Conservation (phyloP, 2,888 invertebrate species). For the Ephialtes manifestator region DNA sequence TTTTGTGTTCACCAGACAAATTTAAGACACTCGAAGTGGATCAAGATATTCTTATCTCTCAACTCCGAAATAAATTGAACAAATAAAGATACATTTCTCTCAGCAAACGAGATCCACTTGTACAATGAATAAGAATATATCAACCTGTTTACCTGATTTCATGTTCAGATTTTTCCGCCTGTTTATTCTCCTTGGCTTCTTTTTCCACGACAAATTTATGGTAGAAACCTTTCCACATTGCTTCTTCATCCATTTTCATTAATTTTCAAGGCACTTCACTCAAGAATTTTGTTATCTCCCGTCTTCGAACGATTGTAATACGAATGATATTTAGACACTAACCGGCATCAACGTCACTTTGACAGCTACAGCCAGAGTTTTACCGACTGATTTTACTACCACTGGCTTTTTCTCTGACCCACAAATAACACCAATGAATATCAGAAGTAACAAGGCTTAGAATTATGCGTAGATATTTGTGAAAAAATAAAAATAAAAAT, state of each 20-base stretch:
- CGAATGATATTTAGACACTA: background rate
- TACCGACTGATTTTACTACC: constrained; percentile 48
- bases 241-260: constrained; percentile 89
- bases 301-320: background rate
- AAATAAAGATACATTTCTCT: constrained; percentile 1
- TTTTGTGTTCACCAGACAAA: background rate
- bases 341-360: constrained; percentile 47
- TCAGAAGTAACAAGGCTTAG: background rate
- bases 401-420: constrained; percentile 10
- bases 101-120: background rate
- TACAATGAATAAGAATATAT: background rate
- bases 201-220: constrained; percentile 86
- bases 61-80: background rate
- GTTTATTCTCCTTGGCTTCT: constrained; percentile 88
- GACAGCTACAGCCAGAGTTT: constrained; percentile 45
- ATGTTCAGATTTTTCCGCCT: constrained; percentile 89
- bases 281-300: constrained; percentile 11
- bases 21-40: background rate
- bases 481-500: constrained; percentile 1
- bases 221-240: constrained; percentile 93
- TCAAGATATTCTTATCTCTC: too few species aligned
- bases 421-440: background rate
- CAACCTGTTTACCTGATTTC: constrained; percentile 88
- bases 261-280: constrained; percentile 50
- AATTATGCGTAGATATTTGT: background rate